Percentiles rank a stretch among this genome's conserved stretches.
These are phyloP conservation scores for human DNA, from an alignment of 2,113 vertebrate species.

Conservation along the genomic window GRCh38 chr16:76913501-76914000, in stretches of 20 bases:
- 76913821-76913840: neutral
- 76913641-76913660: neutral
- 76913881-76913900: neutral
- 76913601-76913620: neutral
- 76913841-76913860: neutral
- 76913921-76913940: neutral
- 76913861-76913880: neutral
- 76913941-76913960: neutral
- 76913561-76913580: neutral
- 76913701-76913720: neutral
- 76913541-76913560: neutral
- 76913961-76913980: neutral
- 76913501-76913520: neutral
- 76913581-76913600: neutral
- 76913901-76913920: neutral
- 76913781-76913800: neutral
- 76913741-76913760: neutral
- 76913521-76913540: neutral
- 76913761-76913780: neutral
- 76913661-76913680: neutral
- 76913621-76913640: neutral
- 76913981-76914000: neutral
- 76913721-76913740: neutral
- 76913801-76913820: neutral
- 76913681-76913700: neutral